Evolutionary conservation across 2,113 vertebrate species (phyloP).

Genomic region (Bombycilla garrulus): DNA sequence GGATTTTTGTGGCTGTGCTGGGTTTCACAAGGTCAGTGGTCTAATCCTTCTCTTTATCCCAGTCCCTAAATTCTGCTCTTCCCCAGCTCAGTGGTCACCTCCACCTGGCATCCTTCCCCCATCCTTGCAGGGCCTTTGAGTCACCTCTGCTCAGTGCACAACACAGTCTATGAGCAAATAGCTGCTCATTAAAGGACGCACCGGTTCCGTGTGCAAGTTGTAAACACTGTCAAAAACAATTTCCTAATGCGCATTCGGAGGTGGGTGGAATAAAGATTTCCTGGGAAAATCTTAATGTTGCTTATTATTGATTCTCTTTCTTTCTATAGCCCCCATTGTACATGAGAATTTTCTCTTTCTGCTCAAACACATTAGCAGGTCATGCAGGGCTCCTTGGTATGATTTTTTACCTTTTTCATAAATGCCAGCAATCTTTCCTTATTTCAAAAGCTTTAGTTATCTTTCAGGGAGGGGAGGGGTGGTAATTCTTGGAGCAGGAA

Average conservation of each 20-base stretch:
- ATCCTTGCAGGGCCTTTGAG: neutral
- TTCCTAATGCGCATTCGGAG: neutral
- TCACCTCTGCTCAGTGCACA: neutral
- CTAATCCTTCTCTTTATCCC: neutral
- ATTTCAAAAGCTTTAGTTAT: neutral
- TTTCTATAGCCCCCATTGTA: neutral
- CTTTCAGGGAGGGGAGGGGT: neutral
- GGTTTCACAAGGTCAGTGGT: neutral
- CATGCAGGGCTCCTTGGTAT: neutral
- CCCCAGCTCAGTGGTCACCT: rapidly evolving
- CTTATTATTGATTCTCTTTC: neutral
- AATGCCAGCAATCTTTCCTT: neutral
- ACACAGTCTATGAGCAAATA: neutral
- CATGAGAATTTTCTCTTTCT: neutral
- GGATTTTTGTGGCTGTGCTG: neutral
- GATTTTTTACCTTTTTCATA: neutral
- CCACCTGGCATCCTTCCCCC: no score
- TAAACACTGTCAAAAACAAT: neutral
- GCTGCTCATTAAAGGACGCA: neutral
- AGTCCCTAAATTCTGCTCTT: neutral
- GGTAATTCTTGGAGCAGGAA: neutral
- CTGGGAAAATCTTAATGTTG: neutral
- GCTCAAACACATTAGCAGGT: neutral
- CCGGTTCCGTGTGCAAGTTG: neutral
- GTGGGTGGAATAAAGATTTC: neutral